Conservation (phyloP, 2,797 vertebrate species). For the Chrysocyon brachyurus region DNA sequence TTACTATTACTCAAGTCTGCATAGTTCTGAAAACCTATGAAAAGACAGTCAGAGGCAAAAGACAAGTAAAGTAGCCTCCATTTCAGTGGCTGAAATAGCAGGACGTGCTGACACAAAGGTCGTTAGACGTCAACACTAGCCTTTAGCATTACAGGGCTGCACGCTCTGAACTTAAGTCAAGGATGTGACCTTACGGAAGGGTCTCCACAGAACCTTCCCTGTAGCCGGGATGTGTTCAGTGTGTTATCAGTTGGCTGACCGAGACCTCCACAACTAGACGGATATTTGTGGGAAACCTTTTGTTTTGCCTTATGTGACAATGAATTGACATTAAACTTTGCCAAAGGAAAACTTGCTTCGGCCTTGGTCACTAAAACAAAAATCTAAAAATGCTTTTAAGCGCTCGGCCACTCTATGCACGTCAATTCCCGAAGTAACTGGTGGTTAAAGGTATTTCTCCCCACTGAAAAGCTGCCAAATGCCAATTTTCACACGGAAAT, state of each 20-base stretch:
- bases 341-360: slow-evolving; percentile 7
- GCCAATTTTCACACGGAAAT: not conserved
- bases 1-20: not conserved
- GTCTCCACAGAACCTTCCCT: not conserved
- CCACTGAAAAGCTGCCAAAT: slow-evolving; percentile 58
- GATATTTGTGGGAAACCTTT: slow-evolving; percentile 1
- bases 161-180: not conserved
- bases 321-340: slow-evolving; percentile 36
- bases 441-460: slow-evolving; percentile 19
- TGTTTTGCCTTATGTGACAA: not conserved
- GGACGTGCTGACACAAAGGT: not conserved
- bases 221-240: not conserved
- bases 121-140: not conserved
- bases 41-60: slow-evolving; percentile 4
- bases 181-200: not conserved
- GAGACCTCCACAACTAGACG: not conserved
- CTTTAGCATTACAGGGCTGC: not conserved
- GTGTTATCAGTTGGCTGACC: not conserved
- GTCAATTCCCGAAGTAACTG: slow-evolving; percentile 55
- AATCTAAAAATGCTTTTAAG: slow-evolving; percentile 61
- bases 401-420: not conserved
- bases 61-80: not conserved
- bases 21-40: not conserved
- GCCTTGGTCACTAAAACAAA: slow-evolving; percentile 58
- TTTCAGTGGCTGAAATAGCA: not conserved